Evolutionary conservation across 23 tunicate species (phyloP).

Genomic region (Diplosoma virens): DNA sequence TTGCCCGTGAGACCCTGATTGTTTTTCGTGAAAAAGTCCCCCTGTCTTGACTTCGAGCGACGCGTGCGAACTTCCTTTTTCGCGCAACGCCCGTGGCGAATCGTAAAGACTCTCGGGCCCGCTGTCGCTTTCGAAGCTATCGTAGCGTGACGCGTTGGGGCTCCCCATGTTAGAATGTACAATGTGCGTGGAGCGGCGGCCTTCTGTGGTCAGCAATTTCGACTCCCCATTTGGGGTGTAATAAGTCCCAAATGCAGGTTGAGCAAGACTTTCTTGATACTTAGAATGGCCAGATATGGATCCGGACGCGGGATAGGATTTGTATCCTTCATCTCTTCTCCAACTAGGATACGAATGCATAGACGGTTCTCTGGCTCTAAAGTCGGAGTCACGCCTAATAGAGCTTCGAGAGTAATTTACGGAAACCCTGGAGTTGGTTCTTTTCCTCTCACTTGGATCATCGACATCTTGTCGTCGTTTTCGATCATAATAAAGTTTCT

Average conservation of each 20-base stretch:
- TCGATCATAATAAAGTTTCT: conserved; percentile 6
- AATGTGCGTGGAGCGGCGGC: not conserved
- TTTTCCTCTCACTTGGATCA: too few species aligned
- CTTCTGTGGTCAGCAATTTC: not conserved
- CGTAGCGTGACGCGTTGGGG: not conserved
- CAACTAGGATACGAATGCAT: not conserved
- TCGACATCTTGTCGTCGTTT: not conserved
- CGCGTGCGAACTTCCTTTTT: not conserved
- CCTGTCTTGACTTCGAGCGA: not conserved
- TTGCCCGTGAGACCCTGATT: not conserved
- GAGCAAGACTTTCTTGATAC: conserved; percentile 3
- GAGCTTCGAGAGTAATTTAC: not conserved
- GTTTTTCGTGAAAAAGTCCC: conserved; percentile 7
- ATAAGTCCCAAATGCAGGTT: not conserved
- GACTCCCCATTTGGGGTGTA: conserved; percentile 9
- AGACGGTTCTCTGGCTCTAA: not conserved
- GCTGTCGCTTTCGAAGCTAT: not conserved
- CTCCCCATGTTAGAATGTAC: not conserved
- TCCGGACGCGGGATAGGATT: not conserved
- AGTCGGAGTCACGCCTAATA: not conserved
- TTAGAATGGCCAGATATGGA: conserved; percentile 3
- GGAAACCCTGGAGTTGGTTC: not conserved
- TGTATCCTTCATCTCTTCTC: conserved; percentile 15
- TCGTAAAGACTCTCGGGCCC: not conserved
- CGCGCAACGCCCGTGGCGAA: not conserved